Evolutionary conservation across 2,797 vertebrate species (phyloP).

Genomic region (Spea hammondii): DNA sequence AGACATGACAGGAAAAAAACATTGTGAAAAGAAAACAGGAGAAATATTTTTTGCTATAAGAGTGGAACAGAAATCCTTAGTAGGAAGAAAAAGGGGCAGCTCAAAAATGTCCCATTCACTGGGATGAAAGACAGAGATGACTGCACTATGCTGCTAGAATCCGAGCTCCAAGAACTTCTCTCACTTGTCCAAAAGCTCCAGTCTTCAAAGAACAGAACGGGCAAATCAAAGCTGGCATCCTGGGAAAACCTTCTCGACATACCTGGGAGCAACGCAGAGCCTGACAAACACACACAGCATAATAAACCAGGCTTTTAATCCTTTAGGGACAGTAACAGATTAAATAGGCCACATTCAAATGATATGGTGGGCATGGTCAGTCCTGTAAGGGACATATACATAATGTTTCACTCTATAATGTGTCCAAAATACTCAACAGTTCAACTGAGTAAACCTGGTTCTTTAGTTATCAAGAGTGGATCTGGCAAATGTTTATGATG

Average conservation of each 20-base stretch:
- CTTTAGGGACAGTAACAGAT: too few species aligned
- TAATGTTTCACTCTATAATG: too few species aligned
- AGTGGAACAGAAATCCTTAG: too few species aligned
- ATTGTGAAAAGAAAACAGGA: not conserved
- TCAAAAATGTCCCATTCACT: not conserved
- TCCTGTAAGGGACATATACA: too few species aligned
- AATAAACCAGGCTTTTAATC: not conserved
- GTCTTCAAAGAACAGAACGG: constrained; percentile 29
- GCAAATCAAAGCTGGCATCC: constrained; percentile 38
- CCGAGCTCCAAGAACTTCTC: not conserved
- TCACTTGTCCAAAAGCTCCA: constrained; percentile 48
- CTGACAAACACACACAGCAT: not conserved
- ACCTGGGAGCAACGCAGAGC: constrained; percentile 19
- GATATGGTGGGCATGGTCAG: not conserved
- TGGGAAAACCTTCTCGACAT: constrained; percentile 35
- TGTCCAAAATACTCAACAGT: too few species aligned
- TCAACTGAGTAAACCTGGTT: too few species aligned
- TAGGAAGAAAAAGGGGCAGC: too few species aligned
- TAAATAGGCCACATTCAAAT: not conserved
- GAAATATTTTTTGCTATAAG: too few species aligned
- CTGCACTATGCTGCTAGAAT: not conserved
- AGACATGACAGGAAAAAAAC: not conserved
- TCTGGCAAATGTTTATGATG: too few species aligned
- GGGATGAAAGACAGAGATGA: not conserved
- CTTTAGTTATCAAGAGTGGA: too few species aligned